phyloP scores from a whole-genome alignment of 2,113 vertebrate species.

The Vicugna pacos region DNA sequence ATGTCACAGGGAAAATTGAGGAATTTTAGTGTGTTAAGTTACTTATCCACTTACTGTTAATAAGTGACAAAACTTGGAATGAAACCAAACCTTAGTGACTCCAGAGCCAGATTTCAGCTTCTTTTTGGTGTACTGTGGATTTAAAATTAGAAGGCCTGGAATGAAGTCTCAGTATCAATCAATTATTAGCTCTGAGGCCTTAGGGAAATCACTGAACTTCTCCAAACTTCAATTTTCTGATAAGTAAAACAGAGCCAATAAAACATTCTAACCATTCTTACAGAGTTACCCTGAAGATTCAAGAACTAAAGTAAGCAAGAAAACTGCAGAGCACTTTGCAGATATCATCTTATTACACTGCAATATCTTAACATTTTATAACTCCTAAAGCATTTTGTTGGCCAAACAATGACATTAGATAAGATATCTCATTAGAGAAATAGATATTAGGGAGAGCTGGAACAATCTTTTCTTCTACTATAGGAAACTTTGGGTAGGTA shows the following conservation, averaged over 20 bases:
- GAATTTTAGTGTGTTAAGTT: slow-evolving; percentile 61
- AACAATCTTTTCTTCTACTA: not conserved
- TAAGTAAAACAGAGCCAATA: not conserved
- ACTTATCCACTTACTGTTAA: slow-evolving; percentile 60
- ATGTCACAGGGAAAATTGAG: slow-evolving; percentile 34
- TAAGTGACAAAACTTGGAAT: slow-evolving; percentile 66
- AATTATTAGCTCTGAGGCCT: slow-evolving; percentile 35
- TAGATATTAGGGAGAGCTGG: not conserved
- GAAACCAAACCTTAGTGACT: slow-evolving; percentile 55
- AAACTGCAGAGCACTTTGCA: not conserved
- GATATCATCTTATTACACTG: not conserved
- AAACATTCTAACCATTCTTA: not conserved
- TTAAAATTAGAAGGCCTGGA: slow-evolving; percentile 17
- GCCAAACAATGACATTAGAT: slow-evolving; percentile 7
- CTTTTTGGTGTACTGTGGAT: slow-evolving; percentile 12
- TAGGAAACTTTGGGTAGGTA: not conserved
- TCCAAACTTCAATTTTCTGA: slow-evolving; percentile 46
- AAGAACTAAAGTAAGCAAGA: slow-evolving; percentile 10
- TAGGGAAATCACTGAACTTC: slow-evolving; percentile 41
- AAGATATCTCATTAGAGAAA: slow-evolving; percentile 38
- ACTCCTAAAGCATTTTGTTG: not conserved
- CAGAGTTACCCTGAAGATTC: not conserved
- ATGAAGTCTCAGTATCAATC: slow-evolving; percentile 43
- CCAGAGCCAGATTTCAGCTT: slow-evolving; percentile 52
- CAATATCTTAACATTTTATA: slow-evolving; percentile 28